Conservation (phyloP, 2,113 vertebrate genomes). For the Phylloscopus whistleri region DNA sequence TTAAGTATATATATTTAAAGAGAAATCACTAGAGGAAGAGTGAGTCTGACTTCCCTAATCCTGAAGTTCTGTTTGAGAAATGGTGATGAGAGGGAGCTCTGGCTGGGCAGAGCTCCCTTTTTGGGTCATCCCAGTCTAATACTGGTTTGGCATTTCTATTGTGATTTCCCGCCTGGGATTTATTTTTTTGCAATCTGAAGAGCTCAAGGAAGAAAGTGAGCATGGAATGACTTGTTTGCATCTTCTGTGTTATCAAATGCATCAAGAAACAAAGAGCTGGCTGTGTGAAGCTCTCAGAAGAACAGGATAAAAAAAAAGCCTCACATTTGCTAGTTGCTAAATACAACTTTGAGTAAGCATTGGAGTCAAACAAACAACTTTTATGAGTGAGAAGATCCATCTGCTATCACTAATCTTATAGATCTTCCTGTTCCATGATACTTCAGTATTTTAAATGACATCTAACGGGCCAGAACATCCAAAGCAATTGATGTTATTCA, state of each 20-base stretch:
- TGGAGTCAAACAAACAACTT: conserved; percentile 43
- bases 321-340: background rate
- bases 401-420: conserved; percentile 2
- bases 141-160: background rate
- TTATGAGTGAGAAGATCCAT: conserved; percentile 15
- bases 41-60: background rate
- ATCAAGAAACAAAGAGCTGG: background rate
- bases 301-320: background rate
- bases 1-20: conserved; percentile 31
- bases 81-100: background rate
- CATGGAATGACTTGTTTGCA: background rate
- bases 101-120: background rate
- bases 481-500: background rate
- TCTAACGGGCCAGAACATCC: background rate
- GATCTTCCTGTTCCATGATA: conserved; percentile 16
- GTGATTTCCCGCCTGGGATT: background rate
- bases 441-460: conserved; percentile 12
- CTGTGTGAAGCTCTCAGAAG: background rate
- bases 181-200: background rate
- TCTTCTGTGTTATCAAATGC: background rate
- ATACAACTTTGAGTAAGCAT: conserved; percentile 4
- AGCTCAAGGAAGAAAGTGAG: background rate
- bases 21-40: background rate
- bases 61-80: background rate
- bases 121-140: background rate